Evolutionary conservation across 2,113 vertebrate genomes (phyloP).

Genomic region (Equus quagga): DNA sequence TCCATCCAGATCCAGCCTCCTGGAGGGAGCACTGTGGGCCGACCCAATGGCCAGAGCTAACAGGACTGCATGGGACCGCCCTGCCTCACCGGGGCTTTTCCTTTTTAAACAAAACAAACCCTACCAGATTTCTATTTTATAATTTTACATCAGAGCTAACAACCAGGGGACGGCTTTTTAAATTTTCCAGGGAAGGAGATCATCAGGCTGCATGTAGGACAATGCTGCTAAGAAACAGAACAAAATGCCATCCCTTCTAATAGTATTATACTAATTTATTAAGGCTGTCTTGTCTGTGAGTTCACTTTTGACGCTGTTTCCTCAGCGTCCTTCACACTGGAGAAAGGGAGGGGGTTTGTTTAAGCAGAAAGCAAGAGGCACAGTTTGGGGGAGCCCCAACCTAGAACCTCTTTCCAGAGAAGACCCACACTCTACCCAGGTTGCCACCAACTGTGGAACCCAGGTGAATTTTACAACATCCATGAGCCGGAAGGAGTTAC

Average conservation of each 20-base stretch:
- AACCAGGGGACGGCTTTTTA: slow-evolving; percentile 83
- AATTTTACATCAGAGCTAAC: slow-evolving; percentile 88
- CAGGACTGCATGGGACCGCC: slow-evolving; percentile 76
- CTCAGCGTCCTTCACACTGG: slow-evolving; percentile 73
- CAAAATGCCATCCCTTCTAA: slow-evolving; percentile 84
- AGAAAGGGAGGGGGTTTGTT: slow-evolving; percentile 76
- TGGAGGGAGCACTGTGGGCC: slow-evolving; percentile 91
- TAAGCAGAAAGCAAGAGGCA: slow-evolving; percentile 61
- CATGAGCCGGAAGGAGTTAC: neutral
- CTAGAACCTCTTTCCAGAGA: slow-evolving; percentile 46
- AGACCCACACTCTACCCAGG: neutral
- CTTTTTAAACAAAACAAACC: slow-evolving; percentile 88
- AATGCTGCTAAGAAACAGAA: slow-evolving; percentile 85
- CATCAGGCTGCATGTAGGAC: slow-evolving; percentile 84
- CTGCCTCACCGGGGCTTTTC: slow-evolving; percentile 85
- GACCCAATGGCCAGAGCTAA: slow-evolving; percentile 94
- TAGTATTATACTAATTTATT: slow-evolving; percentile 88
- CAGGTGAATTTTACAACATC: slow-evolving; percentile 27
- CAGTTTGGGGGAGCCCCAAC: slow-evolving; percentile 18
- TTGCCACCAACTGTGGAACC: neutral
- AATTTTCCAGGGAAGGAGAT: slow-evolving; percentile 86
- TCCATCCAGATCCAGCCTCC: slow-evolving; percentile 93
- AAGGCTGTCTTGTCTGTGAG: slow-evolving; percentile 85
- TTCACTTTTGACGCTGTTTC: slow-evolving; percentile 85
- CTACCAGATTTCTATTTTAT: slow-evolving; percentile 90